phyloP scores from a whole-genome alignment of 2,113 vertebrate species.

The Scomber japonicus region DNA sequence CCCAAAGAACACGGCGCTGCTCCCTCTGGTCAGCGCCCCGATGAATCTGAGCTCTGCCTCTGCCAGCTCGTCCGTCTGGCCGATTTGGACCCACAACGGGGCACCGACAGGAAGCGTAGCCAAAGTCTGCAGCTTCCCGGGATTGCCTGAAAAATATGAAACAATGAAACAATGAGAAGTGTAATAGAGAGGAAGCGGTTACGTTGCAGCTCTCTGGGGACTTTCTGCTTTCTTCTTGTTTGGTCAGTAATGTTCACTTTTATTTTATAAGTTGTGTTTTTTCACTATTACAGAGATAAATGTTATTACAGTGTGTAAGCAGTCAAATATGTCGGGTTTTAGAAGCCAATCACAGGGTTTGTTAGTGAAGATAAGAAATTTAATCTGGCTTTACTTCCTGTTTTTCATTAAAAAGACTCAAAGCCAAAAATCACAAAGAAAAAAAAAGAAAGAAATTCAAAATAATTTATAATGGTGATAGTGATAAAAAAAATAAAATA shows the following conservation, averaged over 20 bases:
- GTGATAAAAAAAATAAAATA: too few relatives aligned
- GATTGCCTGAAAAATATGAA: constrained; percentile 55
- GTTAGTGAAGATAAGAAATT: too few relatives aligned
- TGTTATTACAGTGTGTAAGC: too few relatives aligned
- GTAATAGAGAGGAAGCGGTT: not conserved
- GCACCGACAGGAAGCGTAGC: constrained; percentile 64
- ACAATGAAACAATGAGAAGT: not conserved
- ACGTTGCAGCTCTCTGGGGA: too few relatives aligned
- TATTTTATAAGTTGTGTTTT: too few relatives aligned
- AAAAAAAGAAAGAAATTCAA: too few relatives aligned
- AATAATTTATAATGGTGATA: too few relatives aligned
- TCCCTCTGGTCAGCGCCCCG: constrained; percentile 79
- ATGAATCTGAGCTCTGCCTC: constrained; percentile 84
- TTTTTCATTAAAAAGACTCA: not conserved
- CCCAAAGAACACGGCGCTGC: constrained; percentile 81
- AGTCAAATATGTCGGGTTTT: not conserved
- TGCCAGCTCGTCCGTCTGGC: constrained; percentile 73
- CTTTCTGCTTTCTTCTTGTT: too few relatives aligned
- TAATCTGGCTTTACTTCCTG: not conserved
- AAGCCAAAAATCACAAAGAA: not conserved
- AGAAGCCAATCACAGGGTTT: not conserved
- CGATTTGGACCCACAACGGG: constrained; percentile 78
- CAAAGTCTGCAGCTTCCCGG: constrained; percentile 72
- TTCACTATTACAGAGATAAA: too few relatives aligned
- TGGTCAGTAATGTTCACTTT: too few relatives aligned